Base-by-base conservation (phyloP, 2,113 vertebrate species). In the Erinaceus europaeus region DNA sequence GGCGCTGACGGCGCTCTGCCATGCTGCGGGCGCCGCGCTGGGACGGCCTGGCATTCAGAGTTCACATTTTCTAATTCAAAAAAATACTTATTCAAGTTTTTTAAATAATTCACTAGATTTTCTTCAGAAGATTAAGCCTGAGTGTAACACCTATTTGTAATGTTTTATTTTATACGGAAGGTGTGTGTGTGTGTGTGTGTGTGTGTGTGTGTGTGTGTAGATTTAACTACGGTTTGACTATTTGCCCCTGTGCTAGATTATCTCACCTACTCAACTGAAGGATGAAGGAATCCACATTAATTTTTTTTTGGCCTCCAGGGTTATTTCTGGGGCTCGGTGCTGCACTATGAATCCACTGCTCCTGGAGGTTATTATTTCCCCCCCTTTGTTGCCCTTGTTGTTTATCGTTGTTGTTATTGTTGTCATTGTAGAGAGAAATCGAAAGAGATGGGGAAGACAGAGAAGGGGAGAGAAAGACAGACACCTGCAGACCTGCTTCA, bases 21-120 rank as follows among this genome's bases (percentile, higher is more conserved):
- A n/a, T n/a, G n/a, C n/a, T n/a, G n/a, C n/a, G n/a, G n/a, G n/a
- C n/a, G n/a, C n/a, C n/a, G n/a, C n/a, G n/a, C n/a, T n/a, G n/a
- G n/a, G n/a, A n/a, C n/a, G n/a, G n/a, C n/a, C 71, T 88, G 21
- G 18, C 23, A 86, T 75, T 94, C 42, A 92, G 78, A 93, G 53
- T 91, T 27, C 4, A 83, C 44, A 27, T 90, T 86, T 79, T 90
- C 61, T 88, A 79, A 36, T 64, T 64, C 79, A 52, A 88, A 57
- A 73, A 91, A 90, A 76, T 82, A 83, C 64, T 81, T 81, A 40
- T 69, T 12, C 34, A 82, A 34, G 9, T 18, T 84, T 67, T 88
- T 92, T 48, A 81, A 94, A 87, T 88, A 42, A 6, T 62, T 69
- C 36, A 50, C 80, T 72, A 53, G 91, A 74, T 90, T 86, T 85